Evolutionary conservation across 53 echinoderm and acorn worm species (phyloP), one percentile per base, ranked within the genome.

Genomic region (Hippasteria phrygiana): DNA sequence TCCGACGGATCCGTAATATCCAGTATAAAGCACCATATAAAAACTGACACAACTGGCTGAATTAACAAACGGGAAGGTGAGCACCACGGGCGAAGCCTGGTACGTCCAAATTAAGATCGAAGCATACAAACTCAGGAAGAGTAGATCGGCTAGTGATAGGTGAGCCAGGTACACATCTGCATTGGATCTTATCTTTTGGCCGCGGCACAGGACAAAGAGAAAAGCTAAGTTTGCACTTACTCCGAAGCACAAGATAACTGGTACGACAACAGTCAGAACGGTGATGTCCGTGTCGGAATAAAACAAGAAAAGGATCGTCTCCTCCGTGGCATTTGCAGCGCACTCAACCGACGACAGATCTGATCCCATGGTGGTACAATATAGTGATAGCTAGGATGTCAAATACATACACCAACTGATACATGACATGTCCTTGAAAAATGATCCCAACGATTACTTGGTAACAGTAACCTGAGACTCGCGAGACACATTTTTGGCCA

Each of bases 141-240:
- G 8, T 0, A 64, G 41, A 64, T 81, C 81, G 29, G 81, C 27
- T 28, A 81, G 37, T 28, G 81, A 63, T 17, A 81, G 43, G 81
- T 63, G 13, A 11, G 63, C 65, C 45, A 81, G 29, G 63, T 62
- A 81, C 1, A 65, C 28, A 35, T 62, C 27, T 17, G 63, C 43
- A 12, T 62, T 34, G 1, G 81, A 64, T 32, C 81, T 63, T 6
- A 81, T 62, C 42, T 42, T 81, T 6, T 63, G 81, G 5, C 63
- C 42, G 43, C 81, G 81, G 42, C 63, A 12, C 42, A 81, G 24
- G 27, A 81, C 81, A 39, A 81, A 65, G 7, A 81, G 64, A 46
- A 81, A 63, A 11, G 31, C 17, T 2, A 63, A 43, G 64, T 81
- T 81, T 24, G 28, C 64, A 5, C 28, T 9, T 26, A 81, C 18